Conservation (phyloP, 1,140 invertebrate genomes). For the Papilio dardanus region DNA sequence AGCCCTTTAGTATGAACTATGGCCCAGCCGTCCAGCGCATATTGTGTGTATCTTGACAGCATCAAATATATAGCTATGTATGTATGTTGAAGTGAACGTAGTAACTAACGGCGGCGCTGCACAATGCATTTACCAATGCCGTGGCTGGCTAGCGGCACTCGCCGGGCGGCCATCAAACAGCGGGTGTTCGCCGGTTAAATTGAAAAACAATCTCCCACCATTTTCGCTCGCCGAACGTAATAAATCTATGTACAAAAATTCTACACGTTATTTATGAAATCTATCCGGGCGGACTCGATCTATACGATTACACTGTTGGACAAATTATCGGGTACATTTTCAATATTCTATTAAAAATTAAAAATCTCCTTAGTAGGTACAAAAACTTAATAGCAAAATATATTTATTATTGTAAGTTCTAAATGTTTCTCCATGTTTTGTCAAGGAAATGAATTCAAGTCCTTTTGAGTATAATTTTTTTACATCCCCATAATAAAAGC, state of each 20-base stretch:
- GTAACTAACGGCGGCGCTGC: constrained; percentile 39
- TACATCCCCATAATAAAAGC: too few species aligned
- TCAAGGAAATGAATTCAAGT: too few species aligned
- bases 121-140: constrained; percentile 58
- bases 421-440: too few species aligned
- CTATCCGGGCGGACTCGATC: constrained; percentile 69
- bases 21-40: background rate
- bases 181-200: constrained; percentile 76
- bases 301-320: constrained; percentile 57
- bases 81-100: constrained; percentile 36
- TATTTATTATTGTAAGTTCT: too few species aligned
- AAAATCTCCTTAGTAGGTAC: too few species aligned
- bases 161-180: constrained; percentile 76
- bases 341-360: background rate
- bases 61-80: constrained; percentile 37
- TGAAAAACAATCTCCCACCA: constrained; percentile 82
- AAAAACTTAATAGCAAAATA: background rate
- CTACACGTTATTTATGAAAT: constrained; percentile 82
- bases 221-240: constrained; percentile 80
- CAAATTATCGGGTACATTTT: constrained; percentile 39
- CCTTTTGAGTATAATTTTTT: too few species aligned
- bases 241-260: constrained; percentile 83
- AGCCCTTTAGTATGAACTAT: background rate
- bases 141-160: constrained; percentile 46
- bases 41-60: background rate